These are phyloP conservation scores for Agonopterix heracliana DNA, from an alignment of 2,888 invertebrate species.

Conservation along the genomic window DNA sequence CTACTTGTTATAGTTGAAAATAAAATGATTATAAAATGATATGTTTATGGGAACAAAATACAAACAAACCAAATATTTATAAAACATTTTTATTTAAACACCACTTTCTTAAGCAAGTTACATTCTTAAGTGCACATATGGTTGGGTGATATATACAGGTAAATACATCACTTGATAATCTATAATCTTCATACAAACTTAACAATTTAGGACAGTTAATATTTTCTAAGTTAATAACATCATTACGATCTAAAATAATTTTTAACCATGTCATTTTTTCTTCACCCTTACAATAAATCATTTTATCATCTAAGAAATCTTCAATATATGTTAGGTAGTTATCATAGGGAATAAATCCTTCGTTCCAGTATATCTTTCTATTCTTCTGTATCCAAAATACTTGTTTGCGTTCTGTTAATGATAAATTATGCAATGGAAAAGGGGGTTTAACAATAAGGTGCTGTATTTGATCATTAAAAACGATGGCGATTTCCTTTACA, in stretches of 20 bases:
- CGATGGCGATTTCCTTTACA: conserved; percentile 12
- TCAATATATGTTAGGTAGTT: background rate
- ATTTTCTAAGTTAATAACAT: conserved; percentile 10
- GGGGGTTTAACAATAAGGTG: conserved; percentile 6
- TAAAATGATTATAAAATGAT: too few species aligned
- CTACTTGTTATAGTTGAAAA: too few species aligned
- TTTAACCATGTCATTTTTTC: conserved; percentile 10
- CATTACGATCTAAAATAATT: conserved; percentile 1
- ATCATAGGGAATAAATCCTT: background rate
- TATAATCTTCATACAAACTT: conserved; percentile 6
- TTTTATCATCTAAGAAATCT: conserved; percentile 2
- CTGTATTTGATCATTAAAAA: background rate
- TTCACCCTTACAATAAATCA: conserved; percentile 6
- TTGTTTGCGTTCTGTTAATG: conserved; percentile 4
- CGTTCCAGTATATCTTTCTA: conserved; percentile 2
- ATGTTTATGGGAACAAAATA: too few species aligned
- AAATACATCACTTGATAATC: background rate
- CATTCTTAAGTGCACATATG: conserved; percentile 3
- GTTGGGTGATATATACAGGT: background rate
- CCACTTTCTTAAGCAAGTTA: conserved; percentile 3
- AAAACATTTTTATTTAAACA: background rate
- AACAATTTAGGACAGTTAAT: conserved; percentile 5
- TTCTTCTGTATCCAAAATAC: conserved; percentile 10
- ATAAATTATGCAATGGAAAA: conserved; percentile 5
- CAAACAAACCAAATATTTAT: too few species aligned